Evolutionary conservation across 2,113 vertebrate species (phyloP).

Genomic region (Chamaea fasciata): DNA sequence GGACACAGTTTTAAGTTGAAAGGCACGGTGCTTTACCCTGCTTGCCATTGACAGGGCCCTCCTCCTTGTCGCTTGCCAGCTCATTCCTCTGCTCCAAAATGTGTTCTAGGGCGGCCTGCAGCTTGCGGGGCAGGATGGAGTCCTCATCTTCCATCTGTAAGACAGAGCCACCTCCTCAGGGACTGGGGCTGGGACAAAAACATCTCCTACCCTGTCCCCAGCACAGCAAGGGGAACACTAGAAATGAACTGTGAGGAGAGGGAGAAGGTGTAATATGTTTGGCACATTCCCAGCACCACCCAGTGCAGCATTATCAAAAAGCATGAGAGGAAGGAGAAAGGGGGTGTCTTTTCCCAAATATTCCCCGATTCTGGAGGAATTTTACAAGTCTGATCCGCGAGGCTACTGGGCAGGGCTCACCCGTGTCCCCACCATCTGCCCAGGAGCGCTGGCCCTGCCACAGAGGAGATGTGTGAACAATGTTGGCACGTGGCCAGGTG

Average conservation of each 20-base stretch:
- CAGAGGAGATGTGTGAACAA: background rate
- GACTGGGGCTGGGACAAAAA: rapidly evolving
- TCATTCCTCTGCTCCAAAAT: slow-evolving; percentile 90
- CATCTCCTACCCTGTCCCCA: background rate
- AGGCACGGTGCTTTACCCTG: slow-evolving; percentile 47
- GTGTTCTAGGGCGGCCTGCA: slow-evolving; percentile 89
- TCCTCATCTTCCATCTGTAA: slow-evolving; percentile 93
- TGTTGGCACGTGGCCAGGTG: background rate
- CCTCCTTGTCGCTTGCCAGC: slow-evolving; percentile 82
- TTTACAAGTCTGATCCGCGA: rapidly evolving
- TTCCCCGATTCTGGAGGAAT: background rate
- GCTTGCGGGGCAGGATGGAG: slow-evolving; percentile 92
- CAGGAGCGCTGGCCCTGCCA: rapidly evolving
- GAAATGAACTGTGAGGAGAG: background rate
- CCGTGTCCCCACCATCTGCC: rapidly evolving
- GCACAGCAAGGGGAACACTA: background rate
- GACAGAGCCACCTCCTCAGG: slow-evolving; percentile 18
- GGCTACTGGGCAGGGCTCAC: background rate
- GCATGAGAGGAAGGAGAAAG: background rate
- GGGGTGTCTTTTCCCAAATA: background rate
- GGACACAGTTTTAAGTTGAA: background rate
- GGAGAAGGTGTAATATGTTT: background rate
- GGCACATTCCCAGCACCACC: background rate
- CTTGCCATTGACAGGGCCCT: slow-evolving; percentile 71
- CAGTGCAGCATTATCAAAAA: background rate